Base-by-base conservation (phyloP, 1,140 invertebrate species). In the honey bee (Apis mellifera) region DNA sequence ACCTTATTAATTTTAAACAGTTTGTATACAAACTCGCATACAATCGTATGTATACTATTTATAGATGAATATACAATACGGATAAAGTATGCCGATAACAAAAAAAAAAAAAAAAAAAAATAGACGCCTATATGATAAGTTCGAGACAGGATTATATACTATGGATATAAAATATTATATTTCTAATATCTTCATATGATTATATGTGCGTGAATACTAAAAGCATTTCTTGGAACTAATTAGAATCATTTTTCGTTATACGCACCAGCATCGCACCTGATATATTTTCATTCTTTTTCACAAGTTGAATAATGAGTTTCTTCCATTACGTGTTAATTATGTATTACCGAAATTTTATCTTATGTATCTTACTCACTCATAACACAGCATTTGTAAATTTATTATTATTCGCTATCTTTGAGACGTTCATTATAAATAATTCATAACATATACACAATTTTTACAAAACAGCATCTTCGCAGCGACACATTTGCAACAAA, bases 371-470 rank as follows among this genome's bases (percentile, higher is more conserved):
- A 42, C 11, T 19, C 42, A 54, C 7, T 59, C 23, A 19, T 52
- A 76, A 76, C 26, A 17, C 4, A 48, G 26, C 75, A 82, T 66
- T 48, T 62, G 55, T 71, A 59, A 55, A 73, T 59, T 78, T 68
- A 32, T 15, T 77, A 82, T 42, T 72, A n/a, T 77, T n/a, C 48
- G 65, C 74, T 76, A 68, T 0, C 65, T 62, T 82, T 62, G 11
- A 64, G 2, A 32, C 57, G 19, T 73, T 73, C 50, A 19, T 23
- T 73, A 86, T 84, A 82, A 87, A 88, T 87, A 82, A 84, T 85
- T 57, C 55, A 57, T 50, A 78, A 75, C 62, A 72, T 85, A 76
- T 85, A 68, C 72, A 88, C 70, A 87, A 9, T 78, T 85, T 87
- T 84, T 82, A 84, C 74, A 84, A 19, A 65, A 70, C 66, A 82